These are phyloP conservation scores for Hippocampus guttulatus DNA, from an alignment of 2,113 vertebrate species.

Conservation along the genomic window DNA sequence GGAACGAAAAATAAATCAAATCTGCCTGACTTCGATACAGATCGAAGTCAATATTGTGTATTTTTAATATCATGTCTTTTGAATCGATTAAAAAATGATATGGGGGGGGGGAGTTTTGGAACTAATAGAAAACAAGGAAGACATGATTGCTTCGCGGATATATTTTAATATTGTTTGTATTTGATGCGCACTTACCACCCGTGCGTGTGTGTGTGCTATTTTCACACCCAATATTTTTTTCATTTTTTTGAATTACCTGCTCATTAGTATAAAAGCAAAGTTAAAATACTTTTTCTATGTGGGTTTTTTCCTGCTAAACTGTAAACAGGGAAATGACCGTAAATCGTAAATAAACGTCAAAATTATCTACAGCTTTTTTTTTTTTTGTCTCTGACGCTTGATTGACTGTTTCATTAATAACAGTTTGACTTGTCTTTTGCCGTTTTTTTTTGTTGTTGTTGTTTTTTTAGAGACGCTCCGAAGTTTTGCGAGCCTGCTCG, in stretches of 20 bases:
- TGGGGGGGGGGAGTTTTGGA: neutral
- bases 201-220: neutral
- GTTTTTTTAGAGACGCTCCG: slow-evolving; percentile 40
- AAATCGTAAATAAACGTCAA: neutral
- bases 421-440: neutral
- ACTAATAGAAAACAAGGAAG: neutral
- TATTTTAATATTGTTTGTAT: no score
- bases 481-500: slow-evolving; percentile 25
- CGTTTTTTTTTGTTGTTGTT: neutral
- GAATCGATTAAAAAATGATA: neutral
- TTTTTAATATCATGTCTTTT: neutral
- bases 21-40: neutral
- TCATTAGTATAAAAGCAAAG: neutral
- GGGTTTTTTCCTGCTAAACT: neutral
- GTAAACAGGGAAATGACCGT: neutral
- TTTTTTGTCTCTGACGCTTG: neutral
- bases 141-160: neutral
- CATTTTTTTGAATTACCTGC: no score
- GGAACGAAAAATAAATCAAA: no score
- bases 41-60: neutral
- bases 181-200: neutral
- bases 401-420: neutral
- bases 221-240: no score
- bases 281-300: neutral
- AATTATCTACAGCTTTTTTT: neutral